Base-by-base conservation (phyloP, 2,888 invertebrate species). In the Napeogenes inachia region DNA sequence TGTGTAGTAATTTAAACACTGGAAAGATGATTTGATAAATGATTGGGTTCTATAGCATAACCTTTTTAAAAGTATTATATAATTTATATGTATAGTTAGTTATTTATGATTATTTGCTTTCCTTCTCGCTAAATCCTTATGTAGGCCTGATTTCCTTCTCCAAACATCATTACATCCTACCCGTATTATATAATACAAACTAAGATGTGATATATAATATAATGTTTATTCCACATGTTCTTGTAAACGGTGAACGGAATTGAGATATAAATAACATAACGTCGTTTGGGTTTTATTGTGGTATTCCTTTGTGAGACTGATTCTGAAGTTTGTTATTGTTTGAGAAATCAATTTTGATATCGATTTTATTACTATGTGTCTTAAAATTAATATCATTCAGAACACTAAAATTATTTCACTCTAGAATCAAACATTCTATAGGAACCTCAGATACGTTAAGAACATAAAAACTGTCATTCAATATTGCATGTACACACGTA, bases 1-100 rank as follows among this genome's bases (percentile, higher is more conserved):
- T 42, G 45, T 10, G 60, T 62, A 53, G 62, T 66, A 66, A 66
- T 64, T 66, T 64, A 62, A 59, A 63, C 57, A 61, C 60, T 46
- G 57, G 45, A 56, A 55, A 21, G 21, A 21, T 21, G 21, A 21
- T 21, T 21, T 21, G 21, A 21, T 21, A 21, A 21, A 21, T 21
- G 21, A 21, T 21, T 21, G 21, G 1, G 21, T 21, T 21, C 21
- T 21, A 21, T 21, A 21, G 21, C 21, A 21, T 0, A 21, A 21
- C 21, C 21, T 21, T 21, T 21, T 21, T 21, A 21, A 21, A 21
- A 21, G 21, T 1, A 21, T 21, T 21, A 21, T 21, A 21, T 21
- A 21, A 21, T 21, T 21, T 21, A 21, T 21, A 21, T 21, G 21
- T 21, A 21, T 21, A 21, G 21, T 1, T 21, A 21, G 21, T 21